Conservation (phyloP, 2,797 vertebrate genomes). For the Muscicapa striata region DNA sequence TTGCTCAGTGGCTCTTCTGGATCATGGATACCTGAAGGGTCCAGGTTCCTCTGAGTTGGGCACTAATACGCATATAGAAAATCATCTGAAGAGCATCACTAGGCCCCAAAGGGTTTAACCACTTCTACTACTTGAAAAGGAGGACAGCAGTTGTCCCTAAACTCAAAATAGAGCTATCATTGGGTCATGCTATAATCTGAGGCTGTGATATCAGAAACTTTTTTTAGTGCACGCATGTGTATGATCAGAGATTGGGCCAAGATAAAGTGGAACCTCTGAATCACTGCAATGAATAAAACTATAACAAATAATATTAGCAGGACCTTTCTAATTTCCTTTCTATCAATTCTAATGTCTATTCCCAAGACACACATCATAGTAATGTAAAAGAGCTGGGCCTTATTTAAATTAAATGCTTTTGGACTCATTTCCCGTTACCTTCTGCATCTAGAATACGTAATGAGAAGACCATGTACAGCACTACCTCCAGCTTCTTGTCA, state of each 20-base stretch:
- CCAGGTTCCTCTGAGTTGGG: background rate
- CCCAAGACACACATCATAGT: background rate
- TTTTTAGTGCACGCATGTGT: background rate
- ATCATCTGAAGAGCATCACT: background rate
- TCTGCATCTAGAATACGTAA: background rate
- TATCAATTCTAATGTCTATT: background rate
- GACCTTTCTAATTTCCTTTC: background rate
- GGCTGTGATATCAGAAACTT: background rate
- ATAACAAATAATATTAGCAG: background rate
- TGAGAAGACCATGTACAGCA: background rate
- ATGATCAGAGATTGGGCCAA: background rate
- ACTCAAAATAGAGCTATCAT: background rate
- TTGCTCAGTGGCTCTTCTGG: background rate
- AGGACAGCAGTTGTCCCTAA: background rate
- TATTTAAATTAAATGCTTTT: background rate
- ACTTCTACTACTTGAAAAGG: background rate
- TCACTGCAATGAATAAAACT: background rate
- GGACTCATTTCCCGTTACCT: background rate
- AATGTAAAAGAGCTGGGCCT: background rate
- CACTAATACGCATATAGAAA: background rate
- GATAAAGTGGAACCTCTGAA: background rate
- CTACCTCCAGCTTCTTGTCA: slow-evolving; percentile 1
- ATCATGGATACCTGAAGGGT: background rate
- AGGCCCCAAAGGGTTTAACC: background rate
- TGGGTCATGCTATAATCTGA: background rate